Evolutionary conservation across 2,113 vertebrate genomes (phyloP), one percentile per base, ranked within the genome.

Genomic region (Centropus unirufus): DNA sequence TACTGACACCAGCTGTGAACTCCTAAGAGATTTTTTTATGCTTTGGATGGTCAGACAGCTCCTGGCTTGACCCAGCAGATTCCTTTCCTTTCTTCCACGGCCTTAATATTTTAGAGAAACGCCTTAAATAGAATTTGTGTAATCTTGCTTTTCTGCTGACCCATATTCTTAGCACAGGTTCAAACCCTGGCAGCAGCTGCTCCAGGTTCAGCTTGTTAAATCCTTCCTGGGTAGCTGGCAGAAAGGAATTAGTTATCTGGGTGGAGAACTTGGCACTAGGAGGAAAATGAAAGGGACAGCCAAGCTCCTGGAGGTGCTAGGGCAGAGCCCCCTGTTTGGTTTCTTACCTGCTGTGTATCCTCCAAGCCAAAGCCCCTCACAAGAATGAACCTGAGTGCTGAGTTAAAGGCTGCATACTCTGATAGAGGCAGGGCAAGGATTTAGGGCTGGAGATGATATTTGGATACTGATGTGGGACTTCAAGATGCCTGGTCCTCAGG

Each of bases 131-230:
- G 74, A 44, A 64, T 64, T 67, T 78, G 87, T 76, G 30, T 68
- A 78, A 91, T 68, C 46, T 47, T n/a, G 61, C 21, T 66, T 88
- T 73, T 85, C 80, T 87, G 83, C 64, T 95, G 92, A 92, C 83
- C 92, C 86, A 86, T 70, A 93, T 95, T 94, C 52, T 61, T 70
- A 91, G 79, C 70, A 55, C 26, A 82, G 51, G 74, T 79, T 95
- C 49, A 83, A 68, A 47, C 57, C 11, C 52, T 64, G 36, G 29
- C 8, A 2, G 61, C 80, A 92, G 79, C 89, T 87, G 81, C 51
- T 92, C 36, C 66, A 88, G 54, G 75, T 92, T 85, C 86, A 91
- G 78, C 64, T 90, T 81, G 30, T 92, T 95, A 91, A 94, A 77
- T 83, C 73, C 73, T 93, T 58, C 74, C n/a, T 57, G 73, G 11